phyloP scores from a whole-genome alignment of 2,888 invertebrate genomes.

The Alsophila aescularia region DNA sequence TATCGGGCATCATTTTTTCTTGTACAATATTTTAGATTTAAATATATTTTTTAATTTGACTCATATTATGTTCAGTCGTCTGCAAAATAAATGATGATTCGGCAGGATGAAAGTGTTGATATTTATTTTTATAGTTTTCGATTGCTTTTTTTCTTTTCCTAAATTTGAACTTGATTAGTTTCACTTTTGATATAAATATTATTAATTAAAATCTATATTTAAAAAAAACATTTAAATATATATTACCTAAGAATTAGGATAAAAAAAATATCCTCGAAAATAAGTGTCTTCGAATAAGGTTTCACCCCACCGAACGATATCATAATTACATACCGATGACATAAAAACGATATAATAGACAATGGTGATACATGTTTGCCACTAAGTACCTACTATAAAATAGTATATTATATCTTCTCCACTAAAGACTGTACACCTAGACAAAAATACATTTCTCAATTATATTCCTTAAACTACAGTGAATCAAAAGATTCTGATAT shows the following conservation, averaged over 20 bases:
- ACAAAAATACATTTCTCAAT: conserved; percentile 45
- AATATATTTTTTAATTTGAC: conserved; percentile 25
- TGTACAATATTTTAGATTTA: conserved; percentile 68
- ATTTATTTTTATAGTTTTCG: not conserved
- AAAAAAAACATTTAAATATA: not conserved
- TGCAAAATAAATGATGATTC: conserved; percentile 50
- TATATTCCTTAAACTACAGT: conserved; percentile 70
- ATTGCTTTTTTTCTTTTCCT: not conserved
- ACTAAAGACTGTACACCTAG: conserved; percentile 57
- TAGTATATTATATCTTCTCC: conserved; percentile 19
- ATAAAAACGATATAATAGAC: conserved; percentile 10
- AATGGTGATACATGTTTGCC: conserved; percentile 2
- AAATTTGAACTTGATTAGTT: no score
- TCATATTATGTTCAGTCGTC: conserved; percentile 45
- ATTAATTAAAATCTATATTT: not conserved
- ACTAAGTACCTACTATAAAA: conserved; percentile 23
- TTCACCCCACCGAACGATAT: conserved; percentile 33
- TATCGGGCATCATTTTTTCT: conserved; percentile 77
- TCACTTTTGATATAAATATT: not conserved
- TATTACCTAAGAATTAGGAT: not conserved
- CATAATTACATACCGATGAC: conserved; percentile 19
- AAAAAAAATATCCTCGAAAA: no score
- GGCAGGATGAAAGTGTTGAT: conserved; percentile 33
- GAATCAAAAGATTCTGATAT: conserved; percentile 89
- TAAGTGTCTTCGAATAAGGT: conserved; percentile 3